These are phyloP conservation scores for Clanis bilineata DNA, from an alignment of 2,888 invertebrate genomes.

Conservation along the genomic window DNA sequence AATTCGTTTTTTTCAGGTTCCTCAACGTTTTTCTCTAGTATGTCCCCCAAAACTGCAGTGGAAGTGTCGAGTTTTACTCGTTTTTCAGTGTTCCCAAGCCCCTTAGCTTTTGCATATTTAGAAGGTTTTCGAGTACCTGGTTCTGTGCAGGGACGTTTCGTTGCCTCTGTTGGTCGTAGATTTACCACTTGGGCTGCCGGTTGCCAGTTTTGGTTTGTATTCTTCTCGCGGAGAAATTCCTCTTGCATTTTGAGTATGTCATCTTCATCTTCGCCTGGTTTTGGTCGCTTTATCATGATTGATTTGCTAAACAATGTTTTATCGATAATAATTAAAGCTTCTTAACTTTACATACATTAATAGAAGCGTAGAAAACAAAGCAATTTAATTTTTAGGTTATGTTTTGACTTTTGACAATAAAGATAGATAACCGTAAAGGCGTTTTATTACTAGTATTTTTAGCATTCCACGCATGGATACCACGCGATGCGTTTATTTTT, in stretches of 20 bases:
- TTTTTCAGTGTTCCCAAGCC: constrained; percentile 64
- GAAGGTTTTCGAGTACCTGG: constrained; percentile 54
- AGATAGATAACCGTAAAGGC: too few species aligned
- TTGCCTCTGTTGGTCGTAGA: constrained; percentile 51
- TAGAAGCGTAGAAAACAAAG: too few species aligned
- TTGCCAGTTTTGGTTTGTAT: constrained; percentile 76
- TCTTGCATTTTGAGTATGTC: constrained; percentile 89
- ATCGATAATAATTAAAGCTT: too few species aligned
- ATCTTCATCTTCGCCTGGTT: constrained; percentile 86
- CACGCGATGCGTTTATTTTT: too few species aligned
- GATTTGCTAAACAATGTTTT: constrained; percentile 6
- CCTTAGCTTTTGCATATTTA: constrained; percentile 68
- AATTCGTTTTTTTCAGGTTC: constrained; percentile 26
- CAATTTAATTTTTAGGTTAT: too few species aligned
- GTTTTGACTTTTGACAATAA: too few species aligned
- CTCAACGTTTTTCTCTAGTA: constrained; percentile 58
- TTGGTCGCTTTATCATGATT: constrained; percentile 85
- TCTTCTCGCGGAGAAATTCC: constrained; percentile 83
- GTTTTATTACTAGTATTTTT: too few species aligned
- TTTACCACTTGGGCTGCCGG: constrained; percentile 85
- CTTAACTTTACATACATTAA: too few species aligned
- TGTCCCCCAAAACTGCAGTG: constrained; percentile 49
- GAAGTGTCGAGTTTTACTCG: constrained; percentile 52
- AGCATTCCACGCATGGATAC: too few species aligned
- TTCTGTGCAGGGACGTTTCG: constrained; percentile 42